phyloP scores from a whole-genome alignment of 1,140 invertebrate species.

The Sitodiplosis mosellana region DNA sequence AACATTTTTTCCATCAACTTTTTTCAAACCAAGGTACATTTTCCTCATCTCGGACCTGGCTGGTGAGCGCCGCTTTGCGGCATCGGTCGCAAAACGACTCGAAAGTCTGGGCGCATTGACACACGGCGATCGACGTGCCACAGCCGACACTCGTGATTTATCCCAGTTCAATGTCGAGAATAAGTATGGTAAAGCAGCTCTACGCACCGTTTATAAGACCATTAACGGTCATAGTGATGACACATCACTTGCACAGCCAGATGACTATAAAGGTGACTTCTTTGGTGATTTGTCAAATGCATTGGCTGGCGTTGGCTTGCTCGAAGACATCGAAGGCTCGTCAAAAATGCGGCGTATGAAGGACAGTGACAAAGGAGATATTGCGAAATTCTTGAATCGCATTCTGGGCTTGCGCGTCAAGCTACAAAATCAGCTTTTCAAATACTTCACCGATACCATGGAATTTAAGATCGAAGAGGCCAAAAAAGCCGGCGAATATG shows the following conservation, averaged over 20 bases:
- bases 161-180: conserved; percentile 95
- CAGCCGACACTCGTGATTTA: conserved; percentile 72
- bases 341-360: conserved; percentile 48
- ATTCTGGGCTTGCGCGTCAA: conserved; percentile 92
- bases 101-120: conserved; percentile 88
- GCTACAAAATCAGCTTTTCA: conserved; percentile 84
- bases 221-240: conserved; percentile 40
- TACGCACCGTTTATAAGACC: conserved; percentile 77
- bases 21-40: no score
- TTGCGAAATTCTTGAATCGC: conserved; percentile 90
- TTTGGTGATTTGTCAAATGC: conserved; percentile 74
- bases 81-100: conserved; percentile 78
- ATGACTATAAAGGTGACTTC: conserved; percentile 75
- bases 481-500: conserved; percentile 51
- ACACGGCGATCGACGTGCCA: conserved; percentile 87
- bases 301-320: conserved; percentile 73
- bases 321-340: conserved; percentile 55
- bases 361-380: conserved; percentile 88
- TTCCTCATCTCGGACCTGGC: conserved; percentile 94
- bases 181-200: conserved; percentile 72
- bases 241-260: conserved; percentile 60
- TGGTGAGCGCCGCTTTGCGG: conserved; percentile 86
- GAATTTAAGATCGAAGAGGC: conserved; percentile 57
- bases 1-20: no score
- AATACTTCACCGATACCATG: conserved; percentile 87